phyloP scores from a whole-genome alignment of 2,888 invertebrate genomes.

The Drosophila sordidula region DNA sequence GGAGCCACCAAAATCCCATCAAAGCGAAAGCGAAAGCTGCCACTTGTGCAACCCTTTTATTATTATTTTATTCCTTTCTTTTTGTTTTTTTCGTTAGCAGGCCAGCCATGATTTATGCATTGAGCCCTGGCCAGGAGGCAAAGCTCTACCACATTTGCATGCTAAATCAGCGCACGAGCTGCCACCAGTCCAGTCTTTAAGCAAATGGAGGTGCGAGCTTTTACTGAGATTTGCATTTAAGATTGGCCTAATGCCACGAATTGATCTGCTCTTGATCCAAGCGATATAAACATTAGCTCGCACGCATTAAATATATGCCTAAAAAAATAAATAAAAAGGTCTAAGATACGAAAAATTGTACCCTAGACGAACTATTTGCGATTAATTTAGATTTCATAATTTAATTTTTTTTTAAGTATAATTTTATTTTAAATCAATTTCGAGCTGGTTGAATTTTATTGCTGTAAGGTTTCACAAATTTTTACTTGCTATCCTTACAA shows the following conservation, averaged over 20 bases:
- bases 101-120: conserved; percentile 71
- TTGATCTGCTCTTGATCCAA: conserved; percentile 29
- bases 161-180: conserved; percentile 43
- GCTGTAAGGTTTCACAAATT: too few species aligned
- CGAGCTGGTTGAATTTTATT: too few species aligned
- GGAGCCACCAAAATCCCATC: conserved; percentile 48
- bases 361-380: too few species aligned
- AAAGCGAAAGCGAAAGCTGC: conserved; percentile 67
- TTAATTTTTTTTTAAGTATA: too few species aligned
- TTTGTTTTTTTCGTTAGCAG: conserved; percentile 28
- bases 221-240: conserved; percentile 43
- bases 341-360: not conserved
- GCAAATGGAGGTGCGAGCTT: conserved; percentile 16
- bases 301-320: not conserved
- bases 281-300: not conserved
- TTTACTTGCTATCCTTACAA: too few species aligned
- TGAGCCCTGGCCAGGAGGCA: conserved; percentile 40
- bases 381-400: too few species aligned
- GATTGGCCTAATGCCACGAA: conserved; percentile 39
- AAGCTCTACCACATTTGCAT: conserved; percentile 65
- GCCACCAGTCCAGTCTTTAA: not conserved
- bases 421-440: too few species aligned
- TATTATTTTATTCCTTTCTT: conserved; percentile 22
- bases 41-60: conserved; percentile 72
- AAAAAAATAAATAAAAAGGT: not conserved